Evolutionary conservation across 2,888 invertebrate species (phyloP).

Genomic region (Agriopis leucophaearia): DNA sequence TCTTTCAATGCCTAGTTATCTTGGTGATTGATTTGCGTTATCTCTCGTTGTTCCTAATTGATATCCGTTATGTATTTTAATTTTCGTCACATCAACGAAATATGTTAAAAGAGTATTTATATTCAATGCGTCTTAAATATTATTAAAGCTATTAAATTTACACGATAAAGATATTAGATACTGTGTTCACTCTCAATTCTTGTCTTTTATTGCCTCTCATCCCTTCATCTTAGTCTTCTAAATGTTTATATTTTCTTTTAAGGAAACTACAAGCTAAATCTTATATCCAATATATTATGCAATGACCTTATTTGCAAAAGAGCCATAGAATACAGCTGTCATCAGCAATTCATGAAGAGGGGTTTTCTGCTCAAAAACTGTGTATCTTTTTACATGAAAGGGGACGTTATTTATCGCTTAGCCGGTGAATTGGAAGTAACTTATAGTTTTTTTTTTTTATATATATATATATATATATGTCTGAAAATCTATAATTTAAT

Average conservation of each 20-base stretch:
- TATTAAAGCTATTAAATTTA: too few relatives aligned
- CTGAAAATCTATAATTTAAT: too few relatives aligned
- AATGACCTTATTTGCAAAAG: conserved; percentile 69
- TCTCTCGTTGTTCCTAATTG: conserved; percentile 19
- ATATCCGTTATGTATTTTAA: conserved; percentile 16
- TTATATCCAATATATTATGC: conserved; percentile 61
- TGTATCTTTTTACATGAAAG: conserved; percentile 62
- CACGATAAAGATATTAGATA: too few relatives aligned
- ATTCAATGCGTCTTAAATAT: too few relatives aligned
- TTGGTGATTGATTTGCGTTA: conserved; percentile 26
- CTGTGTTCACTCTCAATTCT: too few relatives aligned
- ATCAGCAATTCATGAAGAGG: conserved; percentile 77
- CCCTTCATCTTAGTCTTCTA: background rate
- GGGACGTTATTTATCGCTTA: conserved; percentile 61
- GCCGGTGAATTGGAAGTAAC: background rate
- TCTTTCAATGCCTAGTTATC: conserved; percentile 25
- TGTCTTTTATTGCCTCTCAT: background rate
- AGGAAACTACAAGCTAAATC: conserved; percentile 40
- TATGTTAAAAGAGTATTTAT: background rate
- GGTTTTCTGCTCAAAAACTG: conserved; percentile 57
- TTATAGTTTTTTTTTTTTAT: too few relatives aligned
- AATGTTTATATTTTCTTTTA: conserved; percentile 49
- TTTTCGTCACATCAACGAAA: background rate
- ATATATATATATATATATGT: too few relatives aligned
- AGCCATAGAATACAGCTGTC: conserved; percentile 66